These are phyloP conservation scores for Muscidifurax raptorellus DNA, from an alignment of 1,140 invertebrate species.

Conservation along the genomic window DNA sequence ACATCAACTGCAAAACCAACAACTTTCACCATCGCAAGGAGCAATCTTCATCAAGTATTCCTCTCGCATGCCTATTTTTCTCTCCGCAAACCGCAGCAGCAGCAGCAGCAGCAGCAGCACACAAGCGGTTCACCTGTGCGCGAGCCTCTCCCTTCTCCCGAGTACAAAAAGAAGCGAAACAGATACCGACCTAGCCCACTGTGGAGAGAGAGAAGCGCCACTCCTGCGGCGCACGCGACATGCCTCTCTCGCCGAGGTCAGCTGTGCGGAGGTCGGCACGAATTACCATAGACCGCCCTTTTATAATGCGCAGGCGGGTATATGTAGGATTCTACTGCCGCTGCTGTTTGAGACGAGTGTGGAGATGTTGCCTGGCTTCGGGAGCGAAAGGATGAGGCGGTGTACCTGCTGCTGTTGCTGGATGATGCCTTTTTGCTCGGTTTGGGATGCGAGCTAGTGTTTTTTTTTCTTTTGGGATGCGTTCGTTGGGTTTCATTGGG, in stretches of 20 bases:
- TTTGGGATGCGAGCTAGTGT: not conserved
- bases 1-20: no score
- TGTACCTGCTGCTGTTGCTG: not conserved
- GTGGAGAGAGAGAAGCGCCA: conserved; percentile 57
- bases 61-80: not conserved
- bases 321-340: not conserved
- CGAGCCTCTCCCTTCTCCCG: conserved; percentile 7
- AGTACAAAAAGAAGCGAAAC: not conserved
- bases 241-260: conserved; percentile 74
- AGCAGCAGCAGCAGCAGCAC: not conserved
- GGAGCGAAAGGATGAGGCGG: not conserved
- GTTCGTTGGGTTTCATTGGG: not conserved
- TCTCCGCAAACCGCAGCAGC: not conserved
- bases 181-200: not conserved
- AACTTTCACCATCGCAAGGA: not conserved
- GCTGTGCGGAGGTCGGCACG: conserved; percentile 65
- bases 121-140: conserved; percentile 26
- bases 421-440: not conserved
- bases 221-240: conserved; percentile 68
- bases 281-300: conserved; percentile 67
- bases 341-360: not conserved
- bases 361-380: not conserved
- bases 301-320: not conserved
- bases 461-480: not conserved
- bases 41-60: not conserved